Evolutionary conservation across 2,113 vertebrate genomes (phyloP).

Genomic region (Ptilonorhynchus violaceus): DNA sequence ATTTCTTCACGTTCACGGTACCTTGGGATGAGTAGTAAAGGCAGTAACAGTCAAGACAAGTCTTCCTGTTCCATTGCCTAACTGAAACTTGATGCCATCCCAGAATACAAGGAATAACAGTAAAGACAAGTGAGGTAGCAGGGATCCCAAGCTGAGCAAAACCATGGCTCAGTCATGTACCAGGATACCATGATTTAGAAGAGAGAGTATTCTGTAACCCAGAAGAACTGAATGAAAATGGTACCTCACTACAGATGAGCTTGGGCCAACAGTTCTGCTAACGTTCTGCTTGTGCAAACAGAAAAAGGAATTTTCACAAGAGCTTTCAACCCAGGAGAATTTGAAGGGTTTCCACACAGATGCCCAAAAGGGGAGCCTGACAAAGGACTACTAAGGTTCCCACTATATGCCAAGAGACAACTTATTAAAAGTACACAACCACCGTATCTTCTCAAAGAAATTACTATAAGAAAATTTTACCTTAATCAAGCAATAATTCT

Average conservation of each 20-base stretch:
- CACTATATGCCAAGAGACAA: neutral
- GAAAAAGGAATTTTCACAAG: neutral
- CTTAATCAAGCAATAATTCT: neutral
- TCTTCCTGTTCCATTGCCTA: neutral
- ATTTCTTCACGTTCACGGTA: neutral
- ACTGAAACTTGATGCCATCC: neutral
- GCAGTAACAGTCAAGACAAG: neutral
- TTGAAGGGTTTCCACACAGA: neutral
- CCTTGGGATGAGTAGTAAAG: neutral
- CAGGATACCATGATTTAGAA: neutral
- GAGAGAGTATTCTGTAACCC: neutral
- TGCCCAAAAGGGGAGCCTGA: neutral
- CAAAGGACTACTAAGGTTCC: neutral
- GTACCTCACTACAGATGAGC: neutral
- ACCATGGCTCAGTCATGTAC: neutral
- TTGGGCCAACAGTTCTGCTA: neutral
- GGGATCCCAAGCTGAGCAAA: neutral
- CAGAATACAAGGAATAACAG: neutral
- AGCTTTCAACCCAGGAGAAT: neutral
- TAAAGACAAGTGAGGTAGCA: neutral
- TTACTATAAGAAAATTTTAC: neutral
- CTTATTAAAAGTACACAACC: neutral
- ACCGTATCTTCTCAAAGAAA: neutral
- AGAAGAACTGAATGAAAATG: neutral
- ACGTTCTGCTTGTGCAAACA: neutral